Base-by-base conservation (phyloP, 1,140 invertebrate genomes). In the Mya arenaria region DNA sequence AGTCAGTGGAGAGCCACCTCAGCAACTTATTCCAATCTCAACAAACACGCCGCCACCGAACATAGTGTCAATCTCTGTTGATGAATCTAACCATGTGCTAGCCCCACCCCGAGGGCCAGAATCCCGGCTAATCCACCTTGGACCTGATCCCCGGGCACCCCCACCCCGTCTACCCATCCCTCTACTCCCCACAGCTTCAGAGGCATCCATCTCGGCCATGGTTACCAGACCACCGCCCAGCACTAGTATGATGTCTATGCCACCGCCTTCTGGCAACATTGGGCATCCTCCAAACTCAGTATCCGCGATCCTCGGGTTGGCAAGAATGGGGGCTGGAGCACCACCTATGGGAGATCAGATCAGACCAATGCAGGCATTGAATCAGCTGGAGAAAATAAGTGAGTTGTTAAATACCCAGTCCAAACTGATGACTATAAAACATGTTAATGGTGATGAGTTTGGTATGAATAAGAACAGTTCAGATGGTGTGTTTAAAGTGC, bases 401-500 rank as follows among this genome's bases (percentile, higher is more conserved):
- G 63, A 56, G 34, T 37, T 71, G 41, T 25, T 80, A 1, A 60
- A 71, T 66, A 79, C 75, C 23, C 75, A 69, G 25, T 62, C 75
- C 41, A 62, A 79, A 39, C 39, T 79, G n/a, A 75, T 75, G 73
- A 30, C 37, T 5, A 19, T 30, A 4, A 32, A 52, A 2, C 36
- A 74, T 28, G 74, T 52, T 4, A 66, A 58, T 10, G 23, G n/a
- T 37, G 25, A 41, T 23, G 62, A 52, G n/a, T 10, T 32, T 32
- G 75, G 63, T 65, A 15, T 25, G 39, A 65, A 73, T 71, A 32
- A 44, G 19, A 17, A 19, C 6, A 48, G 36, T 65, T 39, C 73
- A 30, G 23, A 32, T 23, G 82, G 78, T 73, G 60, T 87, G 41
- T 91, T 91, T 65, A 91, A 90, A 78, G 85, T 90, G 8, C 90